Evolutionary conservation across 2,797 vertebrate species (phyloP).

Genomic region (Typhlichthys eigenmanni): DNA sequence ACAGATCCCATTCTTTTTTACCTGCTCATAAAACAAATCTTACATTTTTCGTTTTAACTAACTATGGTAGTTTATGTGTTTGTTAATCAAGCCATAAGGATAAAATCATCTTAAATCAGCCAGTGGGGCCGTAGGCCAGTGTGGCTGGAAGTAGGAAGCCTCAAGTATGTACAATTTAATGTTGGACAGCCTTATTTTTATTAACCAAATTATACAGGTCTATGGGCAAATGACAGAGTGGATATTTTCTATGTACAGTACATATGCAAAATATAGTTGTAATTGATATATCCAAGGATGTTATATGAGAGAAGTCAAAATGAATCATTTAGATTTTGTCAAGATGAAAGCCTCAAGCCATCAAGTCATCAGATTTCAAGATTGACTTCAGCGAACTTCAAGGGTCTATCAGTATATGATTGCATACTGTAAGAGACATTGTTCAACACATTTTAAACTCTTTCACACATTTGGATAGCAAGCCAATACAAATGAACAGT

Average conservation of each 20-base stretch:
- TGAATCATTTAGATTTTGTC: conserved; percentile 14
- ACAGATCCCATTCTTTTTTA: conserved; percentile 39
- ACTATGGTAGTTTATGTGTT: conserved; percentile 32
- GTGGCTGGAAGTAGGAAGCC: not conserved
- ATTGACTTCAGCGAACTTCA: conserved; percentile 20
- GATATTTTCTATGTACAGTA: conserved; percentile 43
- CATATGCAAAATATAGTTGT: conserved; percentile 15
- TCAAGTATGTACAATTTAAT: conserved; percentile 19
- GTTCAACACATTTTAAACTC: too few species aligned
- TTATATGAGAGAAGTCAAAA: conserved; percentile 42
- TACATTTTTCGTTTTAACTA: conserved; percentile 19
- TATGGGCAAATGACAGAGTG: conserved; percentile 18
- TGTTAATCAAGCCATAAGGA: conserved; percentile 23
- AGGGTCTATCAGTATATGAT: conserved; percentile 24
- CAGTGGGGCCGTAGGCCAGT: conserved; percentile 14
- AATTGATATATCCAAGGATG: conserved; percentile 29
- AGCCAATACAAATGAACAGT: too few species aligned
- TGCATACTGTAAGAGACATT: not conserved
- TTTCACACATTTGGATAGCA: too few species aligned
- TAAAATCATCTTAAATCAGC: conserved; percentile 15
- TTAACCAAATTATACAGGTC: conserved; percentile 13
- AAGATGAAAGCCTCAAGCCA: conserved; percentile 49
- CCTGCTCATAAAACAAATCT: conserved; percentile 32
- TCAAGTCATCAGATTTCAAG: conserved; percentile 16
- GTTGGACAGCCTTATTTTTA: conserved; percentile 29